These are phyloP conservation scores for Adelphocoris suturalis DNA, from an alignment of 2,888 invertebrate species.

Conservation along the genomic window DNA sequence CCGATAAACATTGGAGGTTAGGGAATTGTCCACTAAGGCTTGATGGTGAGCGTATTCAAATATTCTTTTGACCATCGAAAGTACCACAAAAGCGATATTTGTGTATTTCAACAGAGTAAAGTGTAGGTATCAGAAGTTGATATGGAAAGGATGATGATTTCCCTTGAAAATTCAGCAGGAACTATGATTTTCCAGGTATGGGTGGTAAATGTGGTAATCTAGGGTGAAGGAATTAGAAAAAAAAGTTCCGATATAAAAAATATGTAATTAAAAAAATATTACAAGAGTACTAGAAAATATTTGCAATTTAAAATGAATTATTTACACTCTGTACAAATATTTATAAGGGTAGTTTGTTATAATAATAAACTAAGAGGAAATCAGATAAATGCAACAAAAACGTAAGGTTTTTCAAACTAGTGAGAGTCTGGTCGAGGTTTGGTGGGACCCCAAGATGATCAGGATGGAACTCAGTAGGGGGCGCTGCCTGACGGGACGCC, in stretches of 20 bases:
- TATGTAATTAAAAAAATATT: constrained; percentile 16
- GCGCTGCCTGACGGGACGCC: constrained; percentile 16
- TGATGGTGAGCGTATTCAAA: too few relatives aligned
- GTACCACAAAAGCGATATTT: too few relatives aligned
- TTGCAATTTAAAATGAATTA: not conserved
- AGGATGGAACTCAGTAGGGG: not conserved
- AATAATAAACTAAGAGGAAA: constrained; percentile 57
- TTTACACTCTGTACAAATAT: not conserved
- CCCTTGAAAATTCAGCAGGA: too few relatives aligned
- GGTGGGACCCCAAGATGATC: not conserved
- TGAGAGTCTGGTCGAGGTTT: not conserved
- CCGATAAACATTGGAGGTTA: too few relatives aligned
- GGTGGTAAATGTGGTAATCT: too few relatives aligned
- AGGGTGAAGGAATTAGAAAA: too few relatives aligned
- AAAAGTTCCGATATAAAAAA: not conserved
- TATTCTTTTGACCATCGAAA: too few relatives aligned
- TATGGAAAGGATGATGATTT: too few relatives aligned
- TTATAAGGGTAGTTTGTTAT: constrained; percentile 42
- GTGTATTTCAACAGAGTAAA: too few relatives aligned
- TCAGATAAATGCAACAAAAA: constrained; percentile 15
- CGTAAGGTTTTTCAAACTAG: not conserved
- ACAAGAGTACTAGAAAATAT: not conserved
- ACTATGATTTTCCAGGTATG: too few relatives aligned
- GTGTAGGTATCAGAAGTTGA: too few relatives aligned
- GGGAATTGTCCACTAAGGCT: too few relatives aligned